These are phyloP conservation scores for Campoplex capitator DNA, from an alignment of 2,888 invertebrate species.

Conservation along the genomic window DNA sequence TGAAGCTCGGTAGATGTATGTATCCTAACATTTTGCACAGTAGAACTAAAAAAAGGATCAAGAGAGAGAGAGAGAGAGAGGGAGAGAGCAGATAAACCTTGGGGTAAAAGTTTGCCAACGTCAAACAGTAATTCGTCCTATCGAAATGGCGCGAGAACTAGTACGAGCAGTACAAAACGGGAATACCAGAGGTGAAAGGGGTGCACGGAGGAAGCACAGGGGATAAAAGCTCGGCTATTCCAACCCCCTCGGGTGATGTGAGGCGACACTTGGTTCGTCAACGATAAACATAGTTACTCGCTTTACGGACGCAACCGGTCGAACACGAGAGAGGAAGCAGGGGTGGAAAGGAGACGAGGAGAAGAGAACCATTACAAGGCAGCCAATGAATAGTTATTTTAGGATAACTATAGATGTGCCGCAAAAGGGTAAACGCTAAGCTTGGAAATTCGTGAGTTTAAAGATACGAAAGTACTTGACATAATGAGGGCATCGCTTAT, in stretches of 20 bases:
- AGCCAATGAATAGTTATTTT: conserved; percentile 37
- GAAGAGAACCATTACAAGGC: conserved; percentile 11
- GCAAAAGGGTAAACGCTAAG: conserved; percentile 46
- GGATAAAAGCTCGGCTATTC: conserved; percentile 51
- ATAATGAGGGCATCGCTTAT: conserved; percentile 27
- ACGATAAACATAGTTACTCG: conserved; percentile 75
- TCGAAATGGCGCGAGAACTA: conserved; percentile 55
- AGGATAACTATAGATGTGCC: conserved; percentile 36
- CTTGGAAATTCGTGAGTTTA: conserved; percentile 29
- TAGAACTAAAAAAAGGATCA: conserved; percentile 12
- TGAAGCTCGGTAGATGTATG: neutral
- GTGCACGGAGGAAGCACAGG: neutral
- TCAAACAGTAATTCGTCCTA: conserved; percentile 76
- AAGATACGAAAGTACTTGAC: conserved; percentile 35
- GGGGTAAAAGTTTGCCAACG: conserved; percentile 74
- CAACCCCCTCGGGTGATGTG: conserved; percentile 67
- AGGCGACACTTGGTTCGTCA: conserved; percentile 73
- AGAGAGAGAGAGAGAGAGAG: neutral
- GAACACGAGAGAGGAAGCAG: conserved; percentile 16
- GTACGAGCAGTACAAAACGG: conserved; percentile 37
- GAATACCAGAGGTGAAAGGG: conserved; percentile 31
- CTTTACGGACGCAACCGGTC: conserved; percentile 67
- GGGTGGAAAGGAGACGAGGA: conserved; percentile 9
- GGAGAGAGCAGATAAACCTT: conserved; percentile 65
- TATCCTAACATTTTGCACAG: conserved; percentile 39